phyloP scores from a whole-genome alignment of 2,797 vertebrate genomes.

The Salarias fasciatus region DNA sequence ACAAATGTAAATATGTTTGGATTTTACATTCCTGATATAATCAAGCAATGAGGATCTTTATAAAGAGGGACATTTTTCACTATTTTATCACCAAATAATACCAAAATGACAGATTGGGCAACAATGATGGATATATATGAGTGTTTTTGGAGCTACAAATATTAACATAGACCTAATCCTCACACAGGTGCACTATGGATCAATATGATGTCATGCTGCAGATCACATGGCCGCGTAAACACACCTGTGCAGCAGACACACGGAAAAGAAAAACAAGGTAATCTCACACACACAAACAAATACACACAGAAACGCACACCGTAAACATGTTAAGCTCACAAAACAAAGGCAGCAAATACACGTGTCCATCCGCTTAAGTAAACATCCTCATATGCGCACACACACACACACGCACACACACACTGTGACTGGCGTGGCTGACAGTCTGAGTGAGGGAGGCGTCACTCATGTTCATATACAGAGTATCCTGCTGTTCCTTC shows the following conservation, averaged over 20 bases:
- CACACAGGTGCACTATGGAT: too few species aligned
- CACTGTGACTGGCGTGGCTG: not conserved
- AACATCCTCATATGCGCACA: constrained; percentile 1
- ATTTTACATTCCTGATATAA: too few species aligned
- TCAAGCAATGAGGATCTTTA: too few species aligned
- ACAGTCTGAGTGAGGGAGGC: constrained; percentile 7
- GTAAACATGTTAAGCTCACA: not conserved
- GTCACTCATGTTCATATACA: constrained; percentile 30
- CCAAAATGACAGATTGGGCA: too few species aligned
- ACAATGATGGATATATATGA: too few species aligned
- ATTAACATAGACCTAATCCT: too few species aligned
- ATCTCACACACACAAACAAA: constrained; percentile 17
- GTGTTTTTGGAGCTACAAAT: too few species aligned
- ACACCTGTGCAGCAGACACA: not conserved
- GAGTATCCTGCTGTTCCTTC: constrained; percentile 46
- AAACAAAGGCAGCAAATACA: constrained; percentile 27
- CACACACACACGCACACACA: constrained; percentile 18
- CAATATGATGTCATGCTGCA: not conserved
- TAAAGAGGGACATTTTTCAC: too few species aligned
- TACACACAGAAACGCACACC: not conserved
- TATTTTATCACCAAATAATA: too few species aligned
- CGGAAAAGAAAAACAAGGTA: not conserved
- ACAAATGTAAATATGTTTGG: too few species aligned
- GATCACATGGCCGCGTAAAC: not conserved
- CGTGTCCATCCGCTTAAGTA: constrained; percentile 5